Conservation (phyloP, 2,113 vertebrate species). For the Megaceryle torquata region DNA sequence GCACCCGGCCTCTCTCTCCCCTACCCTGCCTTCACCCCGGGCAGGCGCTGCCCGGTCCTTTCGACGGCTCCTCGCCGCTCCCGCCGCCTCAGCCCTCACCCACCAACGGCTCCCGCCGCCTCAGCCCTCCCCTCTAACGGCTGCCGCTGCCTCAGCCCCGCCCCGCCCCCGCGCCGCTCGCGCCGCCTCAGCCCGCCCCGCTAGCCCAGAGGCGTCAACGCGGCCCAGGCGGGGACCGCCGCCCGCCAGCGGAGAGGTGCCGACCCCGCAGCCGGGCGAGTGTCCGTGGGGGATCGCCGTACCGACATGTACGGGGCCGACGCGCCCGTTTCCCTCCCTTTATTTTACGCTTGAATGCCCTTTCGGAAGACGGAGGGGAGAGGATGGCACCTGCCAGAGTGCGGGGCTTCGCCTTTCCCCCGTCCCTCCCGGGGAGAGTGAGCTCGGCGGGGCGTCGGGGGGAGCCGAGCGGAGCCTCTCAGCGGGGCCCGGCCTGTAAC, state of each 20-base stretch:
- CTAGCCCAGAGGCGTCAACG: neutral
- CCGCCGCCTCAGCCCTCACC: no score
- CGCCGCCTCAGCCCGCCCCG: no score
- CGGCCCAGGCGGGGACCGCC: neutral
- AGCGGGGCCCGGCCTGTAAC: neutral
- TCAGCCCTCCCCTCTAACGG: neutral
- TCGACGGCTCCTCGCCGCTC: no score
- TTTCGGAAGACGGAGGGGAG: neutral
- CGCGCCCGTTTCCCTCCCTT: neutral
- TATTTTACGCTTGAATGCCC: no score
- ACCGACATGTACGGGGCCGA: neutral
- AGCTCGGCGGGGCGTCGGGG: neutral
- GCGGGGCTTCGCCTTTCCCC: neutral
- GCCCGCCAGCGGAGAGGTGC: no score
- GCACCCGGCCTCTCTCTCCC: neutral
- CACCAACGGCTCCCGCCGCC: neutral
- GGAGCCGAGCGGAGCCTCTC: neutral
- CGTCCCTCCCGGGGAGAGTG: neutral
- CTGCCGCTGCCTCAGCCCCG: neutral
- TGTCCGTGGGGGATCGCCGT: neutral
- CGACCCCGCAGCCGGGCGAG: no score
- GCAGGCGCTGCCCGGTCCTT: neutral
- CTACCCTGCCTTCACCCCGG: neutral
- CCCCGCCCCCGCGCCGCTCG: no score
- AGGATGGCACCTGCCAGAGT: neutral